These are phyloP conservation scores for Desmophyllum pertusum DNA, from an alignment of 92 coral and sea anemone species.

Conservation along the genomic window DNA sequence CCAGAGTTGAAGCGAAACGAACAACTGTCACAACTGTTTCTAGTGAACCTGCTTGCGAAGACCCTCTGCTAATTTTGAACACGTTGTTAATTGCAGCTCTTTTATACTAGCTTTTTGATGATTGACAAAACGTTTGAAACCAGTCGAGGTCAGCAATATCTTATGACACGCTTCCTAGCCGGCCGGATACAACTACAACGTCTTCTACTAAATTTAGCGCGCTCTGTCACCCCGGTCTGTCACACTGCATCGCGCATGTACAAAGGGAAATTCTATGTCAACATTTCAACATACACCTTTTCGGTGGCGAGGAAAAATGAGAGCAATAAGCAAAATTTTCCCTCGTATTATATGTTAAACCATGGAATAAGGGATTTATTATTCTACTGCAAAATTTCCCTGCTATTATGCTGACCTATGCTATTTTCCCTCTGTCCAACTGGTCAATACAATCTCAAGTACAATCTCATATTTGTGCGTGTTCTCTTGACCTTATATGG, in stretches of 20 bases:
- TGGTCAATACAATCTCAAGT: no score
- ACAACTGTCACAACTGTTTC: background rate
- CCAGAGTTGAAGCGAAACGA: background rate
- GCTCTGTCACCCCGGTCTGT: background rate
- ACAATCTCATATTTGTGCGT: no score
- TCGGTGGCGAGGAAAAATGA: no score
- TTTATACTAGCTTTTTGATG: conserved; percentile 10
- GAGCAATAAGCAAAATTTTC: no score
- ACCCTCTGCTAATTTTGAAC: background rate
- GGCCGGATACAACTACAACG: background rate
- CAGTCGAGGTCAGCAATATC: conserved; percentile 36
- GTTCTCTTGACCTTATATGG: no score
- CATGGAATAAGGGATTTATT: no score
- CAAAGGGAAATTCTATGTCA: no score
- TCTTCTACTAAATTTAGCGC: conserved; percentile 22
- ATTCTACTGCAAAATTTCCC: no score
- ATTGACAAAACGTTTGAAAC: conserved; percentile 21
- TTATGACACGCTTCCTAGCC: background rate
- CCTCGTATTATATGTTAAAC: no score
- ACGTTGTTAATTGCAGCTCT: conserved; percentile 1
- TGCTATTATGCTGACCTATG: no score
- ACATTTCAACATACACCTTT: no score
- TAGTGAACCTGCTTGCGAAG: background rate
- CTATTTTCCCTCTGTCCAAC: no score
- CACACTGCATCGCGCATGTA: conserved; percentile 21